Base-by-base conservation (phyloP, 64 coral and sea anemone genomes). In the Montipora efflorescens region DNA sequence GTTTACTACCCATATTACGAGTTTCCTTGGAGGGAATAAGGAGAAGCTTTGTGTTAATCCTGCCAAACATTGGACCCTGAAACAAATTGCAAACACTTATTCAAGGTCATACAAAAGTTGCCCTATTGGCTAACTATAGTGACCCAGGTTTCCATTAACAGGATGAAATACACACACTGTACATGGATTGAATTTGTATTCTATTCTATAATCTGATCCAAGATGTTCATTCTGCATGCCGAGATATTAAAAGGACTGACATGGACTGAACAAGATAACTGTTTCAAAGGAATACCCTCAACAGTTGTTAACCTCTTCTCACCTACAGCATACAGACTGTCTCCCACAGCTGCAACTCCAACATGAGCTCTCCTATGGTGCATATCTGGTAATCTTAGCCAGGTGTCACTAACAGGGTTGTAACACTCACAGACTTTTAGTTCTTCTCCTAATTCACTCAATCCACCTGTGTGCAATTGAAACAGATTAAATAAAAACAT, bases 331-430 rank as follows among this genome's bases (percentile, higher is more conserved):
- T 98, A 98, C 36, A 98, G 59, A 28, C 74, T 21, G n/a, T 81
- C 84, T 21, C 87, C 84, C 6, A 95, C 15, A 16, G 70, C 13
- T 21, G 93, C 90, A 62, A 98, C 74, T 72, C 93, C 93, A 47
- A 98, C 57, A 70, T 85, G 92, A 67, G 96, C 89, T 80, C 96
- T 84, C 89, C 79, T 83, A 53, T 79, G 79, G 28, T 61, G 74
- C 45, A 98, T 94, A 70, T 89, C 76, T 3, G 93, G 78, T 16
- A 95, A 43, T 86, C 90, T 90, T 13, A 87, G 86, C 96, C 96
- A 98, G 69, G 82, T 90, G 18, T 98, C 96, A 19, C 75, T 95
- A 22, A 98, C 75, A 76, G 96, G 96, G 53, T 96, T 94, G 81
- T 90, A 96, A 88, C 86, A 86, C 89, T 96, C 95, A 75, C 72